These are phyloP conservation scores for Nipponia nippon DNA, from an alignment of 2,113 vertebrate genomes.

Conservation along the genomic window DNA sequence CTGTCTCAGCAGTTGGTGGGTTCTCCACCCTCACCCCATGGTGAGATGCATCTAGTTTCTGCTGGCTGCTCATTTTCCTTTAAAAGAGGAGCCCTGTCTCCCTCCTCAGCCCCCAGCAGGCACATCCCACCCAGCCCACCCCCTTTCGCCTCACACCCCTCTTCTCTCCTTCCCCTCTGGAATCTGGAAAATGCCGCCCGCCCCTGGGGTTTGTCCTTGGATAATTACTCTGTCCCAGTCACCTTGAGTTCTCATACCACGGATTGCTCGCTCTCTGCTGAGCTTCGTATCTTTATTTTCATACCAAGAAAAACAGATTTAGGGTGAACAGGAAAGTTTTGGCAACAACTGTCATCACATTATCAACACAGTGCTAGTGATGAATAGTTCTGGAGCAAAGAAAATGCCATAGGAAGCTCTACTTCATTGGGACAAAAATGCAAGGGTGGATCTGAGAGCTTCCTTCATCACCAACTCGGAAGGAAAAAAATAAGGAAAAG, in stretches of 20 bases:
- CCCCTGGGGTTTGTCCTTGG: conserved; percentile 28
- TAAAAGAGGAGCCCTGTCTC: conserved; percentile 49
- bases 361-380: conserved; percentile 61
- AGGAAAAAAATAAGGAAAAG: conserved; percentile 10
- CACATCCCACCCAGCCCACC: background rate
- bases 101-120: conserved; percentile 44
- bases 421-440: conserved; percentile 16
- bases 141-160: background rate
- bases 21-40: conserved; percentile 72
- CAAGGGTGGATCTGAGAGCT: background rate
- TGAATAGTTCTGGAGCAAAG: conserved; percentile 44
- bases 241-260: conserved; percentile 44
- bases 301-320: conserved; percentile 55
- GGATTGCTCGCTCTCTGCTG: conserved; percentile 4
- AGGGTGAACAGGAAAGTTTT: conserved; percentile 66
- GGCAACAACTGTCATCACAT: conserved; percentile 68
- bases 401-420: conserved; percentile 37
- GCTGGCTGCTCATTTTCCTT: conserved; percentile 75
- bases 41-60: conserved; percentile 72
- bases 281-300: conserved; percentile 27
- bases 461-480: background rate
- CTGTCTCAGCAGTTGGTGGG: conserved; percentile 73
- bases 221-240: conserved; percentile 37
- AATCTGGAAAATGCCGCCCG: conserved; percentile 69
- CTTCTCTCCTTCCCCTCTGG: conserved; percentile 30